Percentiles rank a stretch among this genome's conserved stretches.
Evolutionary conservation across 2,797 vertebrate genomes (phyloP).

Genomic region (Taeniopygia guttata): DNA sequence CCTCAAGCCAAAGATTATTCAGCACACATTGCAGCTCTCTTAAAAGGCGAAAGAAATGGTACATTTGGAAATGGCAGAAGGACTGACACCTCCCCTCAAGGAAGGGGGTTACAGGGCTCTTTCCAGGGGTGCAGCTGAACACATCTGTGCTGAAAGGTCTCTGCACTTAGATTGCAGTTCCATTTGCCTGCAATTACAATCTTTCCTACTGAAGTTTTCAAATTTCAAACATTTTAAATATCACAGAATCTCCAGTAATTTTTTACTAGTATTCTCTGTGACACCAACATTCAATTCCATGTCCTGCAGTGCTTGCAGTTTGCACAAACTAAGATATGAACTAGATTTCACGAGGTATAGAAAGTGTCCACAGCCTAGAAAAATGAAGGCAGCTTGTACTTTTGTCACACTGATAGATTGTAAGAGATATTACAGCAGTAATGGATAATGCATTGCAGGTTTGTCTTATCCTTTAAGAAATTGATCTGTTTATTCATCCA

Average conservation of each 20-base stretch:
- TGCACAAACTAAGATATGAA: not conserved
- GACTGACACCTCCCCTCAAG: accelerated
- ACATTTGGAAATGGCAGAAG: not conserved
- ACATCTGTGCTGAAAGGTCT: not conserved
- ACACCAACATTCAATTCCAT: accelerated
- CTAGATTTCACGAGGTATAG: not conserved
- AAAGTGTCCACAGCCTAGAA: not conserved
- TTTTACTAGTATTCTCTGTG: not conserved
- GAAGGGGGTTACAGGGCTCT: not conserved
- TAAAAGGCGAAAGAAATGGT: not conserved
- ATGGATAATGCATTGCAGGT: not conserved
- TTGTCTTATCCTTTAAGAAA: not conserved
- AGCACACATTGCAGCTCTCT: not conserved
- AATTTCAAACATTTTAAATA: not conserved
- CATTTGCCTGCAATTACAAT: not conserved
- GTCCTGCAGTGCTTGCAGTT: not conserved
- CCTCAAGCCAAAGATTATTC: not conserved
- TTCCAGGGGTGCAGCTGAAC: accelerated
- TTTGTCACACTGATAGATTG: not conserved
- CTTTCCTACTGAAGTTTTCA: not conserved
- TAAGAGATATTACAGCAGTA: not conserved
- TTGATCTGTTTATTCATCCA: not conserved
- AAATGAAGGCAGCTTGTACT: not conserved
- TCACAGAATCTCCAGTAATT: not conserved
- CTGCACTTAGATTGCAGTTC: not conserved